Base-by-base conservation (phyloP, 2,888 invertebrate genomes). In the Beris chalybata region DNA sequence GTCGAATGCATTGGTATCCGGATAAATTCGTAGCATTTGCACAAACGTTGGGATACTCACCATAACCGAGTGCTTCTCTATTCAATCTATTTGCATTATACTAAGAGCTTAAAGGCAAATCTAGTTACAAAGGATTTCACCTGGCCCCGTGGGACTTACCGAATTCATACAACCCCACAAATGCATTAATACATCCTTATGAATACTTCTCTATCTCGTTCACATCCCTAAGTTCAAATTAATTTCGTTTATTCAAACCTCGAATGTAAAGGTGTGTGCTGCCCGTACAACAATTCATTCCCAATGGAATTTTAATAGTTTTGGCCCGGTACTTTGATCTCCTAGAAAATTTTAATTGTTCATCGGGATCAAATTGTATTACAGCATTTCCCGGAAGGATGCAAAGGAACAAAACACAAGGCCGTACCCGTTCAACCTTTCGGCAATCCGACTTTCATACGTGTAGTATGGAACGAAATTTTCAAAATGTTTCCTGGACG, bases 101-200 rank as follows among this genome's bases (percentile, higher is more conserved):
- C 52, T 50, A 48, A 43, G 43, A 59, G 58, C 58, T 59, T 59
- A 48, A 48, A 59, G 58, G 48, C 38, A 52, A 38, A 61, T 61
- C 52, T 50, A 38, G 45, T 61, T 61, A 50, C 61, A 61, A 61
- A 61, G 52, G 61, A 47, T 61, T 50, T 52, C 61, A 61, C 61
- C 61, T 61, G 61, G n/a, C n/a, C 61, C 61, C 61, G 61, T 38
- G 61, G 61, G 52, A 61, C 58, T 29, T 45, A 58, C 45, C 47
- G 30, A 61, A 43, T 56, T 56, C 50, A 30, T 50, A 61, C 32
- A 50, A 29, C 22, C 61, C 22, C 29, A 50, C 61, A 52, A 61
- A 61, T 61, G 50, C 61, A 61, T 61, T 52, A 3, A 5, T 38
- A 38, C 38, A 38, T 9, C 5, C 38, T 38, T 38, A 5, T 9